A percentile compares a stretch with the other conserved stretches of the same genome.
These are phyloP conservation scores for Acridotheres tristis DNA, from an alignment of 2,797 vertebrate genomes.

Conservation along the genomic window DNA sequence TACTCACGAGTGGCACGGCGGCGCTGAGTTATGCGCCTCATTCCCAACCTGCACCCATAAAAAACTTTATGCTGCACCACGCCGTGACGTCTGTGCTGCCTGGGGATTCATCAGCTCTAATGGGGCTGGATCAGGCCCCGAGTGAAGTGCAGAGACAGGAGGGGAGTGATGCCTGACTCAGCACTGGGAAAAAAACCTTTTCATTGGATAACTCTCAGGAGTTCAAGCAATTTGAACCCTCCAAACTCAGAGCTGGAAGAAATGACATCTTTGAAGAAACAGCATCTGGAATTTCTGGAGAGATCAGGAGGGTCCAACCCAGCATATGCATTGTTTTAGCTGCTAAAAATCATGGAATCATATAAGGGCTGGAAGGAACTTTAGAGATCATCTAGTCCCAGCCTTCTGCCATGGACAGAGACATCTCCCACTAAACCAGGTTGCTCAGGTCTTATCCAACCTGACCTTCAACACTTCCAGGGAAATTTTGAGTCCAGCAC, in stretches of 20 bases:
- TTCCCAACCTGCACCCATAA: constrained; percentile 38
- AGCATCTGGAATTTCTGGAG: neutral
- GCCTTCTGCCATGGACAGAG: neutral
- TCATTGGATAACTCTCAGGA: neutral
- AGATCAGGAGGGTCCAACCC: neutral
- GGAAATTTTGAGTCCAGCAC: neutral
- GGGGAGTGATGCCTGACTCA: constrained; percentile 35
- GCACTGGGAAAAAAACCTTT: neutral
- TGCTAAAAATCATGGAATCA: neutral
- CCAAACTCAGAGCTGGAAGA: neutral
- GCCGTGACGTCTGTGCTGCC: neutral
- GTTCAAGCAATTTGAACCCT: neutral
- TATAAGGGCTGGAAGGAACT: neutral
- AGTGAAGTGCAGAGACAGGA: neutral
- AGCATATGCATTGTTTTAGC: neutral
- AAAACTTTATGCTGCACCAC: constrained; percentile 60
- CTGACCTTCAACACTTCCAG: neutral
- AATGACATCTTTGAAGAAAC: neutral
- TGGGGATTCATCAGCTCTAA: constrained; percentile 32
- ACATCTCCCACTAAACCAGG: neutral
- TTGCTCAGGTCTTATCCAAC: neutral
- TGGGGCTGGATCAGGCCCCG: neutral
- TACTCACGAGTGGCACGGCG: constrained; percentile 49
- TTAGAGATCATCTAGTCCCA: neutral
- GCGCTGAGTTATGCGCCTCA: constrained; percentile 55